Evolutionary conservation across 1,140 invertebrate species (phyloP), one percentile per base, ranked within the genome.

Genomic region (Steinernema feltiae): DNA sequence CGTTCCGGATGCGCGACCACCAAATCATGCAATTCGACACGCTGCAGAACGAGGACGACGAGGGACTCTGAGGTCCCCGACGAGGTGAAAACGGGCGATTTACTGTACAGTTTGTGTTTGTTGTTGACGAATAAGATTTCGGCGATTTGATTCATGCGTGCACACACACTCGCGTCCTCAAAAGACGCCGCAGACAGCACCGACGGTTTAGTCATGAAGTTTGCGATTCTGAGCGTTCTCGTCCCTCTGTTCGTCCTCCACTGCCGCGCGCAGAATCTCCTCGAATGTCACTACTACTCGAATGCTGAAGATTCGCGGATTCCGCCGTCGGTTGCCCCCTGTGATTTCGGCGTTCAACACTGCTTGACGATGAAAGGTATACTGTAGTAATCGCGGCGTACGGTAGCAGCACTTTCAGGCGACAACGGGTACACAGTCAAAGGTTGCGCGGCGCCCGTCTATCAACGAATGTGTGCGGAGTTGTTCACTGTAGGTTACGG

Each of bases 81-180:
- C 7, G 35, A 18, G 35, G 7, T 7, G 18, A 63, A 63, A 27
- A 63, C 53, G 53, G 53, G 53, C 15, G 35, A 41, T 41, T 63
- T 63, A 21, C 53, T 63, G 53, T 63, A 63, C 53, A 63, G 53
- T 63, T 63, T 63, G 53, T 3, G 53, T 63, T 15, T 27, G 24
- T 63, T 63, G 53, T 63, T 63, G 53, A 63, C 53, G 53, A 63
- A 63, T 63, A 63, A 63, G 53, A 63, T 63, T 63, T 15, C 15
- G 53, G 24, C 41, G 53, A 63, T 63, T 63, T 63, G 53, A 63
- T 15, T 63, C 53, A 63, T 63, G 53, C 53, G 24, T 63, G 53
- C 53, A 15, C 24, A n/a, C 53, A 27, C 2, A 63, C 15, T 63
- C 53, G 24, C 24, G 53, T 7, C 12, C 7, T 7, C 35, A 7